phyloP scores from a whole-genome alignment of 2,888 invertebrate species.

The Hemicrepidius hirtus region DNA sequence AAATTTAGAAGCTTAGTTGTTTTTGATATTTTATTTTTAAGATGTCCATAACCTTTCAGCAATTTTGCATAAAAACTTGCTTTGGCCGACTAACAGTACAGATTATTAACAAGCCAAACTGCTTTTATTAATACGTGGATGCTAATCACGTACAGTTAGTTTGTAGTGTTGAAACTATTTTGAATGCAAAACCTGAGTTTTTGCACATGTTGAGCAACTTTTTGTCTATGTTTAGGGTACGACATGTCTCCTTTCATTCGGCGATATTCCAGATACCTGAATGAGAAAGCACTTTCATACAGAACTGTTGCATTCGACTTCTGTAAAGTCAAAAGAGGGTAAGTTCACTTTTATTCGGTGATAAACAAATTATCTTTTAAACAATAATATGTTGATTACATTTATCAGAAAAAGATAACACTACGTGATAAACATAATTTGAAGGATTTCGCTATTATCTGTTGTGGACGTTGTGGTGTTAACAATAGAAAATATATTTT shows the following conservation, averaged over 20 bases:
- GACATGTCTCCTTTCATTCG: conserved; percentile 99
- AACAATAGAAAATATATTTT: neutral
- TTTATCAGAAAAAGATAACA: neutral
- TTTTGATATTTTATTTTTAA: neutral
- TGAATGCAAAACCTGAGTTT: conserved; percentile 8
- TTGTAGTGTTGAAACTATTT: conserved; percentile 10
- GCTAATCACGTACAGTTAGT: conserved; percentile 42
- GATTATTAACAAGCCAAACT: conserved; percentile 33
- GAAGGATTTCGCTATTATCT: conserved; percentile 5
- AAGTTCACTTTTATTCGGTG: conserved; percentile 67
- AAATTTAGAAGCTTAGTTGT: neutral
- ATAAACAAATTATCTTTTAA: neutral
- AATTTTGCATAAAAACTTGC: conserved; percentile 36
- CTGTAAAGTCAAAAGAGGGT: conserved; percentile 99
- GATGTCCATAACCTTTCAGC: conserved; percentile 23
- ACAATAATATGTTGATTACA: neutral
- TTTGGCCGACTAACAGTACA: conserved; percentile 39
- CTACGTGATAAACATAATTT: neutral
- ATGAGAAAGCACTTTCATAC: conserved; percentile 99
- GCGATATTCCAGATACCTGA: conserved; percentile 98
- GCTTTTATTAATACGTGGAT: conserved; percentile 39
- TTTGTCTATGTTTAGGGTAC: conserved; percentile 81
- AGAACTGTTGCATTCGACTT: conserved; percentile 99
- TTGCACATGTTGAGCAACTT: conserved; percentile 37
- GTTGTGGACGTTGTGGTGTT: neutral